These are phyloP conservation scores for Thryonomys swinderianus DNA, from an alignment of 2,113 vertebrate species.

Conservation along the genomic window DNA sequence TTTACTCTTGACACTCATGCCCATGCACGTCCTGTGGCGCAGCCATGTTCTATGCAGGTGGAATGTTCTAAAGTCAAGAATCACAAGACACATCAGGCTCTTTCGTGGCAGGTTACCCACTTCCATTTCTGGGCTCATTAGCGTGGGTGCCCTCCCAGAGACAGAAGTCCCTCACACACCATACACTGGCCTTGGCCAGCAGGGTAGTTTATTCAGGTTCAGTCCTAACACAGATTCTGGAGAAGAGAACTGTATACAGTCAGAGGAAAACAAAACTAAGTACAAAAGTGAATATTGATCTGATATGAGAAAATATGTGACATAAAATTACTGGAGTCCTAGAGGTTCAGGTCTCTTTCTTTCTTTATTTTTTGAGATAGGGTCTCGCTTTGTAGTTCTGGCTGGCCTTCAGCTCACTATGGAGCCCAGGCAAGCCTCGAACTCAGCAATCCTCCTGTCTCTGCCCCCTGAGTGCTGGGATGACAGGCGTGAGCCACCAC, in stretches of 20 bases:
- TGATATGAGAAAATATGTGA: slow-evolving; percentile 34
- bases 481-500: too few species aligned
- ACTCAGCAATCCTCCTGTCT: too few species aligned
- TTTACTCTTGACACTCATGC: not conserved
- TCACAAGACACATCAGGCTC: not conserved
- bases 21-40: not conserved
- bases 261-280: not conserved
- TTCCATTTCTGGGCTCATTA: slow-evolving; percentile 26
- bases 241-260: not conserved
- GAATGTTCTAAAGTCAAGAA: not conserved
- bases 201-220: not conserved
- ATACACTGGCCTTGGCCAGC: not conserved
- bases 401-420: too few species aligned
- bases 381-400: too few species aligned
- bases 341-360: not conserved
- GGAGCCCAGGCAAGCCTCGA: too few species aligned
- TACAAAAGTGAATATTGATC: slow-evolving; percentile 25
- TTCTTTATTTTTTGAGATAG: too few species aligned
- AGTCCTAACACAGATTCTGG: not conserved
- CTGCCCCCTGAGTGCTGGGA: too few species aligned
- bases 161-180: slow-evolving; percentile 10
- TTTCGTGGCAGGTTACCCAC: not conserved
- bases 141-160: not conserved
- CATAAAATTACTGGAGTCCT: not conserved
- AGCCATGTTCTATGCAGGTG: not conserved